These are phyloP conservation scores for Musca vetustissima DNA, from an alignment of 1,140 invertebrate genomes.

Conservation along the genomic window DNA sequence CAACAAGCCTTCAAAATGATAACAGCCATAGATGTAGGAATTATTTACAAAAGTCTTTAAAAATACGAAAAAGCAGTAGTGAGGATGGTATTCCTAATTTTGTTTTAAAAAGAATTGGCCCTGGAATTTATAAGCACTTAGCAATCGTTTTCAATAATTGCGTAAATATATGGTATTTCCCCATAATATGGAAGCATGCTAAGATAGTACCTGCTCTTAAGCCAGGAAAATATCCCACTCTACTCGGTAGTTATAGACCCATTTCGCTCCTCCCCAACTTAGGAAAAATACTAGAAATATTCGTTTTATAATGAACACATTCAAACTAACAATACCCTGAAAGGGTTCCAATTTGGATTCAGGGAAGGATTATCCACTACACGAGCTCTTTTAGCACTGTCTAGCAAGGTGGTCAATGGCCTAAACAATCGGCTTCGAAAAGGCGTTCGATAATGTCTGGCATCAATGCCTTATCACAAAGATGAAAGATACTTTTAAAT, in stretches of 20 bases:
- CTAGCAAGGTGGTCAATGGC: no score
- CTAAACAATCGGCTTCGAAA: no score
- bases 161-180: constrained; percentile 30
- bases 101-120: neutral
- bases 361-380: no score
- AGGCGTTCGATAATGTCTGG: no score
- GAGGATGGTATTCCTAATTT: neutral
- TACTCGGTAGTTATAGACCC: constrained; percentile 34
- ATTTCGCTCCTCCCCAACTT: no score
- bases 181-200: constrained; percentile 33
- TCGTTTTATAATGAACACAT: no score
- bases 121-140: neutral
- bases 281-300: no score
- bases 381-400: no score
- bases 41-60: neutral
- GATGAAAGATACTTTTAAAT: no score
- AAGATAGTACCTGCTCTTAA: constrained; percentile 32
- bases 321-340: no score
- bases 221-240: constrained; percentile 30
- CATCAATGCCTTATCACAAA: no score
- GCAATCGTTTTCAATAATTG: constrained; percentile 25
- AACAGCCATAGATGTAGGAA: constrained; percentile 29
- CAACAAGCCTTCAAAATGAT: neutral
- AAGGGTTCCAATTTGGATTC: no score
- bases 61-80: neutral